Conservation (phyloP, 1,140 invertebrate genomes). For the Melitaea cinxia region DNA sequence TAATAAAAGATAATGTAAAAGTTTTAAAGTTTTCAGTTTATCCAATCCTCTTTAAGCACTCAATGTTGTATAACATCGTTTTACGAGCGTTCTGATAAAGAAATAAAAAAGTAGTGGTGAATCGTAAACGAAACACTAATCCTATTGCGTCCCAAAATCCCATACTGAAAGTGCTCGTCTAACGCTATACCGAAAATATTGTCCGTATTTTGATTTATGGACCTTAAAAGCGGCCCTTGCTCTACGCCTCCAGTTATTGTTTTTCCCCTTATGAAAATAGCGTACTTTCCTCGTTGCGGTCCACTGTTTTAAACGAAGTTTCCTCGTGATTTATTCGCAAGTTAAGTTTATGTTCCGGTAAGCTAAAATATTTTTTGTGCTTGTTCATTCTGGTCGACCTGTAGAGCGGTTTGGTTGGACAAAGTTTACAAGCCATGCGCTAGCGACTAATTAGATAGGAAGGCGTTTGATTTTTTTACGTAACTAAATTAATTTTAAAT, state of each 20-base stretch:
- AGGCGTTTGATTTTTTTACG: not conserved
- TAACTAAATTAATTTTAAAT: slow-evolving; percentile 1
- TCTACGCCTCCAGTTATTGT: slow-evolving; percentile 72
- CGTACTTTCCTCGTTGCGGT: slow-evolving; percentile 62
- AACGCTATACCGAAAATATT: slow-evolving; percentile 71
- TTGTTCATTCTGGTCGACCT: slow-evolving; percentile 28
- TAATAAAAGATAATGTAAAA: too few species aligned
- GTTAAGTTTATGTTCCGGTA: slow-evolving; percentile 36
- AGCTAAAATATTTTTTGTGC: slow-evolving; percentile 33
- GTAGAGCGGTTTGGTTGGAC: slow-evolving; percentile 14
- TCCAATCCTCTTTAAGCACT: not conserved
- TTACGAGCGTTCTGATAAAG: slow-evolving; percentile 64
- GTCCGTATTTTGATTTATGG: slow-evolving; percentile 77
- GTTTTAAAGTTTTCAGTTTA: not conserved
- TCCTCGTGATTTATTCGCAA: slow-evolving; percentile 61
- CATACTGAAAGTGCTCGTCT: slow-evolving; percentile 60
- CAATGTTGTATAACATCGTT: slow-evolving; percentile 34
- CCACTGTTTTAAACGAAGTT: slow-evolving; percentile 60
- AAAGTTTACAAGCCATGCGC: slow-evolving; percentile 1
- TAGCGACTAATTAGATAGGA: not conserved
- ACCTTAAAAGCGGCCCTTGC: slow-evolving; percentile 73
- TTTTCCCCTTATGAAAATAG: slow-evolving; percentile 77
- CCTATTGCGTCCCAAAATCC: slow-evolving; percentile 70
- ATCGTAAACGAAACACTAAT: slow-evolving; percentile 78
- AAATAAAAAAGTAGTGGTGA: slow-evolving; percentile 65